Conservation (phyloP, 1,140 invertebrate genomes). For the Melipona quadrifasciata region DNA sequence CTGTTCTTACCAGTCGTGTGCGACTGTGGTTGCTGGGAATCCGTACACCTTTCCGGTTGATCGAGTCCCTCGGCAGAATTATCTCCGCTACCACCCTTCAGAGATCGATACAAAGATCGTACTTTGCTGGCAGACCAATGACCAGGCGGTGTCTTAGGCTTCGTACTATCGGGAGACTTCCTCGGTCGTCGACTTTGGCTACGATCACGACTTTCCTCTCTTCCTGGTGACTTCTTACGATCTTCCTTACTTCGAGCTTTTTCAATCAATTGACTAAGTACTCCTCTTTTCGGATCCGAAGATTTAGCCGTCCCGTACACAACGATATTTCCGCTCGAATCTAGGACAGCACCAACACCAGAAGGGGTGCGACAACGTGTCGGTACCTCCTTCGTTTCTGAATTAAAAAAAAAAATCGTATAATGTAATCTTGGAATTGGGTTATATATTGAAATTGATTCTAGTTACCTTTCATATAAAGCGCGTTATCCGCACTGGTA, state of each 20-base stretch:
- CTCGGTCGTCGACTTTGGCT: slow-evolving; percentile 77
- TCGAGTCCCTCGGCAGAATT: slow-evolving; percentile 73
- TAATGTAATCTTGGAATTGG: not conserved
- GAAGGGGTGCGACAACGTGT: slow-evolving; percentile 77
- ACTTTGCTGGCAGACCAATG: slow-evolving; percentile 77
- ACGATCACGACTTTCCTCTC: slow-evolving; percentile 76
- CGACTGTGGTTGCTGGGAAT: slow-evolving; percentile 69
- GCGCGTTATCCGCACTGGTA: slow-evolving; percentile 74
- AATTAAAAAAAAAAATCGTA: slow-evolving; percentile 18
- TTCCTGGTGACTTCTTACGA: slow-evolving; percentile 81
- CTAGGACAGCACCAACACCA: slow-evolving; percentile 75
- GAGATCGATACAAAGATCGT: slow-evolving; percentile 75
- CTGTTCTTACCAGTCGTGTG: slow-evolving; percentile 61
- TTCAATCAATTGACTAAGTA: slow-evolving; percentile 83
- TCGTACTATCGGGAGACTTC: slow-evolving; percentile 80
- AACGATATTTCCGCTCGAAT: slow-evolving; percentile 79
- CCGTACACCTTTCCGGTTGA: slow-evolving; percentile 69
- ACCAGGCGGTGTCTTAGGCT: slow-evolving; percentile 80
- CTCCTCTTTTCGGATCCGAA: slow-evolving; percentile 78
- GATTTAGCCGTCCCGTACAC: slow-evolving; percentile 76
- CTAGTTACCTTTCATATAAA: slow-evolving; percentile 80
- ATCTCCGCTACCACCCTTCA: slow-evolving; percentile 70
- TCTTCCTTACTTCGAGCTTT: slow-evolving; percentile 82
- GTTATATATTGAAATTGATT: too few relatives aligned
- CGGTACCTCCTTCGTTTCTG: slow-evolving; percentile 77